Evolutionary conservation across 2,113 vertebrate species (phyloP).

Genomic region (Alectura lathami): DNA sequence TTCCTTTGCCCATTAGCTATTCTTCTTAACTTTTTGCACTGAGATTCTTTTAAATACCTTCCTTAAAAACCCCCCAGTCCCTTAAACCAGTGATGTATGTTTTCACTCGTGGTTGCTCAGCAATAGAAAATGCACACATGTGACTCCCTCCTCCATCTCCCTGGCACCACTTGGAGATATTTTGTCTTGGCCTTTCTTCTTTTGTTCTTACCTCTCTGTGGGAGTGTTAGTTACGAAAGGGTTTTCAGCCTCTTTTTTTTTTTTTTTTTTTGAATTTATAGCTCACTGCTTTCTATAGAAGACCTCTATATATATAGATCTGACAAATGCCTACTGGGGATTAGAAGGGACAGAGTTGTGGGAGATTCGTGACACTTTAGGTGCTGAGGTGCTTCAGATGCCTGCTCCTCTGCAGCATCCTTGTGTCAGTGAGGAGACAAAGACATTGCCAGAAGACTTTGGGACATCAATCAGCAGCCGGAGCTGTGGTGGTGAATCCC

Average conservation of each 20-base stretch:
- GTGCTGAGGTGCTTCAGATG: not conserved
- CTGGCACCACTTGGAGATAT: constrained; percentile 8
- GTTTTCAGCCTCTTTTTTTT: not conserved
- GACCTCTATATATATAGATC: accelerated
- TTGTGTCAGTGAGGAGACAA: not conserved
- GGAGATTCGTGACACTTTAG: not conserved
- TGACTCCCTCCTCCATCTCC: constrained; percentile 42
- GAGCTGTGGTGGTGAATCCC: not conserved
- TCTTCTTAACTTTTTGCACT: not conserved
- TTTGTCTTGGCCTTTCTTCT: constrained; percentile 46
- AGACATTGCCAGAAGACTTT: not conserved
- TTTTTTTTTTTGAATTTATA: not conserved
- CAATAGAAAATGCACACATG: constrained; percentile 30
- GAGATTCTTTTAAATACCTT: not conserved
- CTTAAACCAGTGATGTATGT: not conserved
- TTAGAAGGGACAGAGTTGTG: not conserved
- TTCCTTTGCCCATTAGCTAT: not conserved
- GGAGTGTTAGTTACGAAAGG: constrained; percentile 21
- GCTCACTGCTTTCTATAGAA: not conserved
- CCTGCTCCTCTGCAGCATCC: not conserved
- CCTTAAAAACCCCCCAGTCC: not conserved
- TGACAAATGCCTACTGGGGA: not conserved
- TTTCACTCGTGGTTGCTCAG: constrained; percentile 52
- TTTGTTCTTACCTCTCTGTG: constrained; percentile 54
- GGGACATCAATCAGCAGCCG: not conserved